phyloP scores from a whole-genome alignment of 2,113 vertebrate species.

The Meriones unguiculatus region DNA sequence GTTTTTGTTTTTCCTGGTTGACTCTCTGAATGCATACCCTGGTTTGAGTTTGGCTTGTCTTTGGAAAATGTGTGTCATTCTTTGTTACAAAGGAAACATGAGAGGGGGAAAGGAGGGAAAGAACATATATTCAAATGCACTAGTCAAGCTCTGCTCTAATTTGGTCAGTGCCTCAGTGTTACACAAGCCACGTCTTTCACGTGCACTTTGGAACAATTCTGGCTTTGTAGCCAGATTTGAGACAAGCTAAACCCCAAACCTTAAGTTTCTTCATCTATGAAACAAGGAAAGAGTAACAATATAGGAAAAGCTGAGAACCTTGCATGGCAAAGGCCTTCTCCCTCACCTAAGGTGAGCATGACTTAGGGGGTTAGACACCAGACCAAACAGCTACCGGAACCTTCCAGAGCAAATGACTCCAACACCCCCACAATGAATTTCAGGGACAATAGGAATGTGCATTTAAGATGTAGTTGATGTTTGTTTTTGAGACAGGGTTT shows the following conservation, averaged over 20 bases:
- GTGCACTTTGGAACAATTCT: background rate
- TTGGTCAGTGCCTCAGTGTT: constrained; percentile 8
- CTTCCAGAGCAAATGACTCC: background rate
- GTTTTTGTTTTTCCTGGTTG: background rate
- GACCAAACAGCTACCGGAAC: background rate
- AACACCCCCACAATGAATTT: background rate
- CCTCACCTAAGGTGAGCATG: background rate
- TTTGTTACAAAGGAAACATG: background rate
- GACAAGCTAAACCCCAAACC: background rate
- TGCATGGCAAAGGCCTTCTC: background rate
- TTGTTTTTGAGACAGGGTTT: too few species aligned
- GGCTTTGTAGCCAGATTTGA: background rate
- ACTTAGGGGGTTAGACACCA: too few species aligned
- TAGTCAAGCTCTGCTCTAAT: background rate
- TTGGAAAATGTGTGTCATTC: constrained; percentile 20
- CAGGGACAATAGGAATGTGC: background rate
- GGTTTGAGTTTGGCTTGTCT: background rate
- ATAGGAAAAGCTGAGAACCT: background rate
- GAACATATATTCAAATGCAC: background rate
- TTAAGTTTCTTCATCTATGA: background rate
- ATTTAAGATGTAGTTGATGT: background rate
- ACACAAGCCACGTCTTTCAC: background rate
- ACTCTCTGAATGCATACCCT: background rate
- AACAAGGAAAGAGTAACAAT: background rate
- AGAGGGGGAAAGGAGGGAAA: background rate